Evolutionary conservation across 2,888 invertebrate species (phyloP).

Genomic region (Nomada flava): DNA sequence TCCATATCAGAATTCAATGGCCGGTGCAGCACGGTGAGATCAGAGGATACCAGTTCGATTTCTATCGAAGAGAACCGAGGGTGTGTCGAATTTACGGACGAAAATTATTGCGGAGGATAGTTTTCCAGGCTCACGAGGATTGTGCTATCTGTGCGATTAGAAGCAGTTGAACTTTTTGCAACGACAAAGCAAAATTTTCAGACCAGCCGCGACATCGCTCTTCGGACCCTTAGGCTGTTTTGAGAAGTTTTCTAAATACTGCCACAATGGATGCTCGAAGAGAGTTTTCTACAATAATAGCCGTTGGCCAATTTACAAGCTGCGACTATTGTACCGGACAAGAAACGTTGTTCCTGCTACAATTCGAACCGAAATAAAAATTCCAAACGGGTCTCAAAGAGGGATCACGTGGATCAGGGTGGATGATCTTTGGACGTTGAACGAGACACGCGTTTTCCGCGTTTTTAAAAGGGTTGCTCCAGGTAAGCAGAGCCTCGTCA

Average conservation of each 20-base stretch:
- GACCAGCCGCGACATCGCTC: too few relatives aligned
- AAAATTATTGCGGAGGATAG: too few relatives aligned
- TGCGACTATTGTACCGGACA: not conserved
- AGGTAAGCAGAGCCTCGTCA: slow-evolving; percentile 1
- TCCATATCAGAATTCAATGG: too few relatives aligned
- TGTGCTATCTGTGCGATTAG: too few relatives aligned
- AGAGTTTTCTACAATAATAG: not conserved
- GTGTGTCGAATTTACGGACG: too few relatives aligned
- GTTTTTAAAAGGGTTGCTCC: slow-evolving; percentile 11
- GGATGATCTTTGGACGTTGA: not conserved
- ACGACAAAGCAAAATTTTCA: not conserved
- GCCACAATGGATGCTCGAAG: not conserved
- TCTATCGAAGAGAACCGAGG: too few relatives aligned
- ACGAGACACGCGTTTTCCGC: not conserved
- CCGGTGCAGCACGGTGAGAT: too few relatives aligned
- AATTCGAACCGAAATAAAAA: not conserved
- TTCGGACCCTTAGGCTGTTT: too few relatives aligned
- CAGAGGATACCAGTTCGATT: too few relatives aligned
- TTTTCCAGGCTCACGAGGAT: too few relatives aligned
- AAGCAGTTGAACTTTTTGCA: too few relatives aligned
- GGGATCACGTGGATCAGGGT: not conserved
- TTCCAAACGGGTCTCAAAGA: not conserved
- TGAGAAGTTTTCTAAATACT: not conserved
- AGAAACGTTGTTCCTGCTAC: not conserved
- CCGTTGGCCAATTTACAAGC: not conserved